Percentiles rank a stretch among this genome's conserved stretches.
Conservation (phyloP, 2,888 invertebrate species). For the Noctua janthe region DNA sequence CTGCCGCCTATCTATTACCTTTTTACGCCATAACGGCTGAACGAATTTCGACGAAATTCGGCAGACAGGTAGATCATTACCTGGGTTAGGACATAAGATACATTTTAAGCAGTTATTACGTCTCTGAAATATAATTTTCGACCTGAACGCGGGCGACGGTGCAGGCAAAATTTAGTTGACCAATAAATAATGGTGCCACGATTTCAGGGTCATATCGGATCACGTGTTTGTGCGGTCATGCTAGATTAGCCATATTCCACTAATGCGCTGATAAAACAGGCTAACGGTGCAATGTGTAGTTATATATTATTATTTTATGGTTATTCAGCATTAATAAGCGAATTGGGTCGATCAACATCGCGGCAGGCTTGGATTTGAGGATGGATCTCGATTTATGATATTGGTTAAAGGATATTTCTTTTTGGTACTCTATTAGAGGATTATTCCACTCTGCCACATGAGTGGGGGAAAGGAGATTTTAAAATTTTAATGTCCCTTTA, state of each 20-base stretch:
- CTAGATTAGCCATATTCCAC: conserved; percentile 37
- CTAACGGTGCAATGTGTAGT: conserved; percentile 6
- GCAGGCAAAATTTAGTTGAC: background rate
- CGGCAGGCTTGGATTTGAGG: background rate
- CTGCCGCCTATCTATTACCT: background rate
- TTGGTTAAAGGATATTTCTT: background rate
- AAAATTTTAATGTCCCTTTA: background rate
- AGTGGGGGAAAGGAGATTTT: background rate
- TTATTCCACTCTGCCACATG: background rate
- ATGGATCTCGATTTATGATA: background rate
- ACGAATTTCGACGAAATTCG: background rate
- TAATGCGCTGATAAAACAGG: conserved; percentile 44
- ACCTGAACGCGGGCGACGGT: background rate
- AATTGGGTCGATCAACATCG: background rate
- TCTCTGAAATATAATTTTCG: background rate
- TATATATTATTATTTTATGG: too few relatives aligned
- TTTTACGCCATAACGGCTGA: background rate
- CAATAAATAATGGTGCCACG: conserved; percentile 25
- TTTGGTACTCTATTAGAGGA: background rate
- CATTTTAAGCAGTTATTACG: background rate
- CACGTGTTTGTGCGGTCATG: conserved; percentile 50
- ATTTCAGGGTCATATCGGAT: conserved; percentile 48
- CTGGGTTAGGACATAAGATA: background rate
- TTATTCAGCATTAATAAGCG: background rate
- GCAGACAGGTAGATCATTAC: background rate